Base-by-base conservation (phyloP, 2,888 invertebrate species). In the Sclerodermus sp. region DNA sequence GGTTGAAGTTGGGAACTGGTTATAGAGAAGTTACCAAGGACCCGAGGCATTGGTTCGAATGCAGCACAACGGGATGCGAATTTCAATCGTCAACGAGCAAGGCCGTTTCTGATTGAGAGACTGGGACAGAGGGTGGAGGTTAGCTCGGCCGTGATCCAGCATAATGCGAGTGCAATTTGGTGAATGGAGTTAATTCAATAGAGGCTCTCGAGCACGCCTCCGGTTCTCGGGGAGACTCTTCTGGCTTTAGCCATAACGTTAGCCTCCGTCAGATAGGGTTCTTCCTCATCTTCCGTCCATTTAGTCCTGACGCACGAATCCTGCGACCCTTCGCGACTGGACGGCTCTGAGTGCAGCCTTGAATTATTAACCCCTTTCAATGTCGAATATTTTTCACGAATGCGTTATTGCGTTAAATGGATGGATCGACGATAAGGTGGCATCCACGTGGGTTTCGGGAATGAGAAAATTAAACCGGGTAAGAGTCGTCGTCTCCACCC, bases 111-210 rank as follows among this genome's bases (percentile, higher is more conserved):
- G 18, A n/a, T 16, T 37, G 29, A 37, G 23, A 45, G 37, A 34
- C 8, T 13, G 29, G 17, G 43, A n/a, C 36, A 34, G 51, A 48
- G 53, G 57, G 48, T 49, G 58, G 55, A 55, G 58, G 61, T 62
- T 62, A 62, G 51, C 61, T 62, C 57, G 61, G 53, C 52, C 66
- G 68, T 70, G 67, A 68, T 70, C 66, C 60, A 40, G 68, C 70
- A 68, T 70, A 70, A 70, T 68, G 64, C 62, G 60, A 65, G 65
- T 65, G 65, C 70, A 70, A 67, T 70, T 67, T 70, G 56, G 61
- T 64, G 65, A 67, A 68, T 70, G 63, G 62, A 68, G 66, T 70
- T 68, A 67, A 70, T 70, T 70, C 64, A 62, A 65, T 68, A 60
- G 62, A 59, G 59, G 56, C 59, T 46, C 67, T 68, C 61, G 58